phyloP scores from a whole-genome alignment of 2,888 invertebrate genomes.

The Ligdia adustata region DNA sequence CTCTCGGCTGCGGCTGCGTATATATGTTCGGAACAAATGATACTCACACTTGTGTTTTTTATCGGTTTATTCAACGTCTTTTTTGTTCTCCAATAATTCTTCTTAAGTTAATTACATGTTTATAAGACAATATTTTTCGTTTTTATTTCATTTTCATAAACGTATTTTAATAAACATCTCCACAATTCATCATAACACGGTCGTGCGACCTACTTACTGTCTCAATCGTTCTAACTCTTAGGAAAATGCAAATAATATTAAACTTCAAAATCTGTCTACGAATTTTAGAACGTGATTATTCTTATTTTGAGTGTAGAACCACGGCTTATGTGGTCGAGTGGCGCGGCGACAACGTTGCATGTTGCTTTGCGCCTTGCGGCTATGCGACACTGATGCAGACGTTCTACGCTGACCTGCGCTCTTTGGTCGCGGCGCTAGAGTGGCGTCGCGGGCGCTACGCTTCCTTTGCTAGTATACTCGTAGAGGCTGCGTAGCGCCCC shows the following conservation, averaged over 20 bases:
- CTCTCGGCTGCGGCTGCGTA: not conserved
- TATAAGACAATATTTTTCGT: slow-evolving; percentile 83
- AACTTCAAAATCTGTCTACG: slow-evolving; percentile 81
- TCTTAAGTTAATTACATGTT: slow-evolving; percentile 83
- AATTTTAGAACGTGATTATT: slow-evolving; percentile 79
- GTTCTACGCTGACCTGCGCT: not conserved
- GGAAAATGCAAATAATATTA: slow-evolving; percentile 83
- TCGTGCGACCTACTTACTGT: slow-evolving; percentile 82
- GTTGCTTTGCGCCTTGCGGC: not conserved
- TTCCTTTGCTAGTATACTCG: no score
- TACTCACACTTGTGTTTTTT: slow-evolving; percentile 73
- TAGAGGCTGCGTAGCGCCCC: not conserved
- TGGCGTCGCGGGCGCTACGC: slow-evolving; percentile 1
- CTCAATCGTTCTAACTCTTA: slow-evolving; percentile 82
- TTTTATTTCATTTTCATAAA: slow-evolving; percentile 83
- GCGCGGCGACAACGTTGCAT: slow-evolving; percentile 34
- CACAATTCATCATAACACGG: slow-evolving; percentile 82
- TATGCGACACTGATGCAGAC: not conserved
- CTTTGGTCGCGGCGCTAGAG: not conserved
- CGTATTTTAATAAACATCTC: slow-evolving; percentile 83
- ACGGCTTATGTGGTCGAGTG: slow-evolving; percentile 62
- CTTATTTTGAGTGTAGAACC: slow-evolving; percentile 76
- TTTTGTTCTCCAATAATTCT: slow-evolving; percentile 82
- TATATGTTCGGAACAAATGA: slow-evolving; percentile 50
- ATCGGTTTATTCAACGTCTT: slow-evolving; percentile 84